Evolutionary conservation across 2,113 vertebrate genomes (phyloP).

Genomic region (Malurus alboscapulatus): DNA sequence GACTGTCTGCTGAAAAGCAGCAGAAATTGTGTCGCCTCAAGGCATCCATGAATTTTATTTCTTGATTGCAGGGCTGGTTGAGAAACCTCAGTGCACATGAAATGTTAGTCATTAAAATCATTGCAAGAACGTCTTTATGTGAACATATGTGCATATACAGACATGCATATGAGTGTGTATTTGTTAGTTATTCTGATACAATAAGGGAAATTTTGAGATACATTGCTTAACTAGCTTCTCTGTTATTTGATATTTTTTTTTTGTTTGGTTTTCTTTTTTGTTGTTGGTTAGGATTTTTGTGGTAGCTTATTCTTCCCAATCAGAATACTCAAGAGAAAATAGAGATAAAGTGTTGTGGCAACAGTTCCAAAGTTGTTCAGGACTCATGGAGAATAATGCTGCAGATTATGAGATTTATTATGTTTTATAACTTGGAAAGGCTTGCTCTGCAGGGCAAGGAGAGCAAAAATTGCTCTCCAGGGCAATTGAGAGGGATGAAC

Average conservation of each 20-base stretch:
- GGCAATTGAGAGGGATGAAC: neutral
- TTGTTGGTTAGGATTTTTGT: neutral
- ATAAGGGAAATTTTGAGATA: neutral
- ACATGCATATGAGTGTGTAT: accelerated
- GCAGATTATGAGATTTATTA: neutral
- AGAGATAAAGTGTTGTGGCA: neutral
- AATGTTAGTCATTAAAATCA: neutral
- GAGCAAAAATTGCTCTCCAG: neutral
- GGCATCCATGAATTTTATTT: neutral
- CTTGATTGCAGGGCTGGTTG: neutral
- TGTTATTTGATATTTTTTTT: accelerated
- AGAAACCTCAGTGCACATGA: neutral
- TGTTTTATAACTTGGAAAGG: neutral
- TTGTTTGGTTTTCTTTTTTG: neutral
- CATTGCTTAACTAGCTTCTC: neutral
- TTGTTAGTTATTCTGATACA: neutral
- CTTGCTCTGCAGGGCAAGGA: neutral
- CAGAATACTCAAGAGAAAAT: neutral
- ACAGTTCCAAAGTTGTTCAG: neutral
- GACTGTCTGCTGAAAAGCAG: neutral
- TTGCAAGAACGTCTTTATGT: neutral
- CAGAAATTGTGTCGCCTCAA: neutral
- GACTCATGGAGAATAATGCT: neutral
- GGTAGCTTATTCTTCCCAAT: neutral
- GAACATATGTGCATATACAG: accelerated